Evolutionary conservation across 1,140 invertebrate species (phyloP).

Genomic region (Tigriopus japonicus): DNA sequence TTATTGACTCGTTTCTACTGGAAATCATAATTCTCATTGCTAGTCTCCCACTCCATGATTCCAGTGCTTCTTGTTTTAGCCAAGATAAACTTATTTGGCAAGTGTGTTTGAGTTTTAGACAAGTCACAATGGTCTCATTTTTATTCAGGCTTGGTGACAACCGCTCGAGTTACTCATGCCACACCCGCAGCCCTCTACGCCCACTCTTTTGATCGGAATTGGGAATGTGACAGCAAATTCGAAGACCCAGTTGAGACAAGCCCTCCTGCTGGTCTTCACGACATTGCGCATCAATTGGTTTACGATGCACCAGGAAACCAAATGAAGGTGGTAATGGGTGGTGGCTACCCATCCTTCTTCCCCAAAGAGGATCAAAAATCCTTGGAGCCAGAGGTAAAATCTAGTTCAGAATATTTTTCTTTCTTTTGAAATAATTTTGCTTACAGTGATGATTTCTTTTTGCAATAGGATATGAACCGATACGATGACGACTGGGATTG

Average conservation of each 20-base stretch:
- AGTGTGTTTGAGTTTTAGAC: too few relatives aligned
- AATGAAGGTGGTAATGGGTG: conserved; percentile 18
- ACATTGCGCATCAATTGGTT: conserved; percentile 25
- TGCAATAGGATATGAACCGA: neutral
- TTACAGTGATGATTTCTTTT: neutral
- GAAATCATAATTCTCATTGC: too few relatives aligned
- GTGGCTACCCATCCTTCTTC: neutral
- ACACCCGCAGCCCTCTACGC: conserved; percentile 39
- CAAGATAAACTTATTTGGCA: too few relatives aligned
- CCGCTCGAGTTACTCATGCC: conserved; percentile 55
- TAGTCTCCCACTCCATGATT: too few relatives aligned
- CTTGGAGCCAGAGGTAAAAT: neutral
- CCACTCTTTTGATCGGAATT: conserved; percentile 20
- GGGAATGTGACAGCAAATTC: conserved; percentile 20
- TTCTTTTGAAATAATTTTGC: neutral
- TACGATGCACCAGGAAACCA: conserved; percentile 18
- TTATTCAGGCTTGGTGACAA: conserved; percentile 38
- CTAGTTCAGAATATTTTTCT: neutral
- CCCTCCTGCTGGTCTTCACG: conserved; percentile 26
- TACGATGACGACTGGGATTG: neutral
- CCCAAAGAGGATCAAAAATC: neutral
- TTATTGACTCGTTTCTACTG: too few relatives aligned
- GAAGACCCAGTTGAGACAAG: conserved; percentile 12
- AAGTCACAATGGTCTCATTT: neutral
- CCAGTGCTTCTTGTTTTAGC: too few relatives aligned